Evolutionary conservation across 2,888 invertebrate species (phyloP).

Genomic region (Luperina nickerlii): DNA sequence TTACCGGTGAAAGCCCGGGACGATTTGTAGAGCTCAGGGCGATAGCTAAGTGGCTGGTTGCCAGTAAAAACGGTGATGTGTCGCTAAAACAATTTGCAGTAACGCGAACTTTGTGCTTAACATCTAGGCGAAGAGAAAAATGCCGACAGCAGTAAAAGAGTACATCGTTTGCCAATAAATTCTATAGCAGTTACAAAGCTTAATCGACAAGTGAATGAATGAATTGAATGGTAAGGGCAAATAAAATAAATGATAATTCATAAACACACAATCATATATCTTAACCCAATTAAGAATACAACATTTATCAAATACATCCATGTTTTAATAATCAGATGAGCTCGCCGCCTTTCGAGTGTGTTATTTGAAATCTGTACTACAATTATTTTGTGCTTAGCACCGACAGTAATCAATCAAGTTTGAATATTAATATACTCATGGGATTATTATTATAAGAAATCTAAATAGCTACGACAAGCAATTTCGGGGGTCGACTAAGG

Average conservation of each 20-base stretch:
- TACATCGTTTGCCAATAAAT: background rate
- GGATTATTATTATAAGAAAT: slow-evolving; percentile 60
- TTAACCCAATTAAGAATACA: slow-evolving; percentile 65
- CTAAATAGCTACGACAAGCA: slow-evolving; percentile 53
- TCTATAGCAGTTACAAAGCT: slow-evolving; percentile 6
- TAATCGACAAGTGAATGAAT: slow-evolving; percentile 35
- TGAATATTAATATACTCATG: slow-evolving; percentile 62
- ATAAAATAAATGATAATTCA: slow-evolving; percentile 55
- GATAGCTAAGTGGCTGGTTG: slow-evolving; percentile 78
- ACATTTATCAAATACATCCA: slow-evolving; percentile 68
- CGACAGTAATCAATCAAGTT: slow-evolving; percentile 72
- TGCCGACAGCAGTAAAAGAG: slow-evolving; percentile 21
- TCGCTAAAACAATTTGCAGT: slow-evolving; percentile 73
- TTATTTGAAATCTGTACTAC: slow-evolving; percentile 65
- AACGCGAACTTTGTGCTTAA: slow-evolving; percentile 45
- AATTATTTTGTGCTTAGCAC: slow-evolving; percentile 75
- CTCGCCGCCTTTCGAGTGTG: slow-evolving; percentile 53
- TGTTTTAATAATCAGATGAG: slow-evolving; percentile 61
- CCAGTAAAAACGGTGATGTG: slow-evolving; percentile 76
- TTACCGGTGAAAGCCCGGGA: slow-evolving; percentile 81
- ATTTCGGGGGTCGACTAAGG: slow-evolving; percentile 45
- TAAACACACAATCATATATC: slow-evolving; percentile 60
- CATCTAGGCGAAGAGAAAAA: slow-evolving; percentile 34
- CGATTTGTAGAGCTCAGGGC: slow-evolving; percentile 82
- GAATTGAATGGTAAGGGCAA: slow-evolving; percentile 17